A percentile compares a stretch with the other conserved stretches of the same genome.
phyloP scores from a whole-genome alignment of 2,888 invertebrate genomes.

The Sabellastarte sp. region DNA sequence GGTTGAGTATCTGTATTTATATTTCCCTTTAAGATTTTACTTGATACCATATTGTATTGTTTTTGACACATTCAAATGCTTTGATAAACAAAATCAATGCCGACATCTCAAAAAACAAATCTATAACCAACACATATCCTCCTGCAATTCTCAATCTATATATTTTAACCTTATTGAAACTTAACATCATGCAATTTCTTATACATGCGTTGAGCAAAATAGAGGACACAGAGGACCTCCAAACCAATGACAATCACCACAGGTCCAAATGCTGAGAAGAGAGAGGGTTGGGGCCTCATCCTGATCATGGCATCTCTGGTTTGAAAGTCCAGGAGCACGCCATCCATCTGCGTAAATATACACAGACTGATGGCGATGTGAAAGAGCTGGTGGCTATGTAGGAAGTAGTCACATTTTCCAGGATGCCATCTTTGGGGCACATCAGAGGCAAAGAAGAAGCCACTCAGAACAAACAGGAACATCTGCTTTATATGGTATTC shows the following conservation, averaged over 20 bases:
- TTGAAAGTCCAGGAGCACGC: slow-evolving; percentile 47
- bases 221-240: slow-evolving; percentile 37
- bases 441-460: slow-evolving; percentile 55
- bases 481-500: slow-evolving; percentile 48
- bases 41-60: too few species aligned
- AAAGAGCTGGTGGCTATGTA: slow-evolving; percentile 57
- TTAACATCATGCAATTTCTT: neutral
- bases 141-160: neutral
- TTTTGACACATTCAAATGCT: too few species aligned
- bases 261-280: slow-evolving; percentile 47
- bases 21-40: too few species aligned
- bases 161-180: neutral
- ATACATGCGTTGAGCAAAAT: slow-evolving; percentile 24
- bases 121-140: too few species aligned
- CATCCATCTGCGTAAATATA: slow-evolving; percentile 51
- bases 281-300: slow-evolving; percentile 39
- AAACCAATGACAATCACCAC: slow-evolving; percentile 39
- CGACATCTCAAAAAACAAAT: too few species aligned
- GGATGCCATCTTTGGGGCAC: slow-evolving; percentile 53
- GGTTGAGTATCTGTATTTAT: too few species aligned
- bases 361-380: slow-evolving; percentile 55
- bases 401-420: slow-evolving; percentile 53
- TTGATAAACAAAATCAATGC: too few species aligned
- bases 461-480: slow-evolving; percentile 50
- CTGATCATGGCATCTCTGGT: slow-evolving; percentile 31